Percentiles rank a stretch among this genome's conserved stretches.
phyloP scores from a whole-genome alignment of 2,113 vertebrate species.

The Cebus imitator region DNA sequence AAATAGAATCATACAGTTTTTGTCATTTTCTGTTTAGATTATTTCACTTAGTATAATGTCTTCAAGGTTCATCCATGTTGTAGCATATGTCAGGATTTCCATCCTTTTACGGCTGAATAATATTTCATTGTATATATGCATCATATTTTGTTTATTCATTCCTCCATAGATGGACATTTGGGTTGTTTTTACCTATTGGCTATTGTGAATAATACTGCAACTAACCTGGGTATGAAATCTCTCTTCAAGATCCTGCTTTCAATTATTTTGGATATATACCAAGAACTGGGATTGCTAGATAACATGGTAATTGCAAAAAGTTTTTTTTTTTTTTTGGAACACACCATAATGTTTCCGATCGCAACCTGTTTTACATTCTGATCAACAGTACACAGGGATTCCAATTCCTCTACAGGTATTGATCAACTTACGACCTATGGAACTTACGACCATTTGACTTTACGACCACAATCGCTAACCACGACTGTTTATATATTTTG shows the following conservation, averaged over 20 bases:
- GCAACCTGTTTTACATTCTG: neutral
- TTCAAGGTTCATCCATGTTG: neutral
- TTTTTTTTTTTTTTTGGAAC: neutral
- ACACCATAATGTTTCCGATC: neutral
- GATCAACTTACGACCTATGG: too few relatives aligned
- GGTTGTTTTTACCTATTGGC: neutral
- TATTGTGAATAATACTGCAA: neutral
- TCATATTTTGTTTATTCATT: neutral
- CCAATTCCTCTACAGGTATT: neutral
- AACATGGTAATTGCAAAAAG: neutral
- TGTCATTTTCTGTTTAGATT: neutral
- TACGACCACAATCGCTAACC: too few relatives aligned
- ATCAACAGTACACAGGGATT: neutral
- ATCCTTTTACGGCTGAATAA: neutral
- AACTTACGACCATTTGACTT: too few relatives aligned
- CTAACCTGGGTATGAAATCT: neutral
- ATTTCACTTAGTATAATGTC: neutral
- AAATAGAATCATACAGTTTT: neutral
- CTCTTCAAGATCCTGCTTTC: neutral
- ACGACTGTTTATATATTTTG: too few relatives aligned
- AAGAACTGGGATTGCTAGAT: neutral
- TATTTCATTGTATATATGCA: neutral
- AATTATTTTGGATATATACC: neutral
- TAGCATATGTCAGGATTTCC: neutral
- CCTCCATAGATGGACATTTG: neutral